Evolutionary conservation across 1,140 invertebrate genomes (phyloP), one percentile per base, ranked within the genome.

Genomic region (Aplysia californica): DNA sequence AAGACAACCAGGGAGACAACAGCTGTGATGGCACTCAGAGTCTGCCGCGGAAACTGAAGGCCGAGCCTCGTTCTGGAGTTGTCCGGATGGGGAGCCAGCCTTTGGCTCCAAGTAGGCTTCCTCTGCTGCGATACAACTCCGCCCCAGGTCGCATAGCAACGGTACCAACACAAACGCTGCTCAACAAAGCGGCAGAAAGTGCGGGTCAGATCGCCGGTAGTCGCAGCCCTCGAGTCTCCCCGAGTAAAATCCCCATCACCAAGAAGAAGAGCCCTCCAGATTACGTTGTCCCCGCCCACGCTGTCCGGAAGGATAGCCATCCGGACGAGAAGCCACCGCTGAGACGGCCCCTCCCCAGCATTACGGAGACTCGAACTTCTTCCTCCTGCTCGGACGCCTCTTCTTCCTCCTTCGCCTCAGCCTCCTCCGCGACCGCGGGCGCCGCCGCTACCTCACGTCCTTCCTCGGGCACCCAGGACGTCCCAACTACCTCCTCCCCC

Each of bases 71-170:
- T 10, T 50, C 70, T 26, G 74, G 66, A 33, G 55, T 66, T 31
- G 78, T 81, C 15, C 77, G 76, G 58, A 79, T 84, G 73, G 81
- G 82, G 15, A 83, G 77, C 56, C 80, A 82, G 26, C 56, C 75
- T 23, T 68, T 77, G 0, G 69, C 78, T 29, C 75, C 78, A 23
- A 80, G 68, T 35, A 74, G 83, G n/a, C 74, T 83, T 36, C 80
- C 77, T 15, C 66, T 83, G 29, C 38, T 76, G 1, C 68, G 86
- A 20, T 86, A 82, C 75, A 85, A 85, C 67, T 87, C 86, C 15
- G 83, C 86, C 56, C 85, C 86, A 15, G 86, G 84, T 0, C 76
- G 84, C 69, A 87, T 87, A 35, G 85, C 83, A 23, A 85, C 86
- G 1, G 83, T 86, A 21, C 86, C 86, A 10, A 82, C 82, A 31